These are phyloP conservation scores for Lepisosteus oculatus DNA, from an alignment of 2,113 vertebrate species.

Conservation along the genomic window DNA sequence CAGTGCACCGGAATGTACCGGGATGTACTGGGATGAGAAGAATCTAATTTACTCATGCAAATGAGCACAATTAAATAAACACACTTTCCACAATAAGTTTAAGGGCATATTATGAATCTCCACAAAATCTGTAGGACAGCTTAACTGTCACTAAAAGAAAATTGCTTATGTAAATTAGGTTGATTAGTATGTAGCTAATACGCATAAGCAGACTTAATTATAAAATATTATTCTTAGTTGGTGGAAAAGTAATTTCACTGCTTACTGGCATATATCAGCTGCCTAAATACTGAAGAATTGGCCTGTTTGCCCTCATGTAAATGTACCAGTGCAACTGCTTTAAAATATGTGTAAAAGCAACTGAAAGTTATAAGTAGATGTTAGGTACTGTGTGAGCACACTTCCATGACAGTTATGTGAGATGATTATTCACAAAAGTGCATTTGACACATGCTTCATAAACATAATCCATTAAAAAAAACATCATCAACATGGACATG, in stretches of 20 bases:
- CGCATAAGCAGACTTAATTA: conserved; percentile 3
- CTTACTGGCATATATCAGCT: neutral
- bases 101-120: conserved; percentile 13
- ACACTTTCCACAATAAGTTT: conserved; percentile 18
- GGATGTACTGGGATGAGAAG: conserved; percentile 7
- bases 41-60: conserved; percentile 26
- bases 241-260: conserved; percentile 6
- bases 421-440: no score
- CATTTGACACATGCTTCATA: no score
- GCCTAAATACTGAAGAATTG: conserved; percentile 4
- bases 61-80: conserved; percentile 19
- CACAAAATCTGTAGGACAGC: conserved; percentile 13
- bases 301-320: neutral
- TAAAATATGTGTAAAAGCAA: no score
- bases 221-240: neutral
- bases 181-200: conserved; percentile 2
- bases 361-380: no score
- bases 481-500: no score
- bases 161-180: conserved; percentile 15
- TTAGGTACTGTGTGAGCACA: no score
- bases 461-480: no score
- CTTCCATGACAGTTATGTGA: no score
- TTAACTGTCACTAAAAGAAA: conserved; percentile 17
- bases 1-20: neutral
- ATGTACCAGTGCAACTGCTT: no score